Evolutionary conservation across 92 coral and sea anemone genomes (phyloP).

Genomic region (Desmophyllum pertusum): DNA sequence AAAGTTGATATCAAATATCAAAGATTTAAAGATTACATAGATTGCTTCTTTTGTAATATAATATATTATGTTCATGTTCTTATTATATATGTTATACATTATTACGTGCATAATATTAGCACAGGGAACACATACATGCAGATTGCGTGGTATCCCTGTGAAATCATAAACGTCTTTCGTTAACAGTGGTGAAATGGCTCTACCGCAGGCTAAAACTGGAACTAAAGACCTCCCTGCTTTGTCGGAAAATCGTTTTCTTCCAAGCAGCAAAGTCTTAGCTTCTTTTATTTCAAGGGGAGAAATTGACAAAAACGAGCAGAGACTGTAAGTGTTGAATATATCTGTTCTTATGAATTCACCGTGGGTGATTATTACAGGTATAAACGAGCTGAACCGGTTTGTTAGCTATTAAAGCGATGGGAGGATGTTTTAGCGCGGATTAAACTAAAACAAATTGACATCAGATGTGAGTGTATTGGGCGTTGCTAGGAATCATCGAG

Average conservation of each 20-base stretch:
- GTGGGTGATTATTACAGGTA: too few species aligned
- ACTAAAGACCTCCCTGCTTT: neutral
- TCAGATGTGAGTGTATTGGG: too few species aligned
- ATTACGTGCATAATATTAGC: neutral
- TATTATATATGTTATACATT: neutral
- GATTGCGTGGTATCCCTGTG: neutral
- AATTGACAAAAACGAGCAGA: too few species aligned
- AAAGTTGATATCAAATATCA: constrained; percentile 23
- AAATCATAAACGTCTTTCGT: neutral
- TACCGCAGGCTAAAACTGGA: neutral
- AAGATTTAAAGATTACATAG: neutral
- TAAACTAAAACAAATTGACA: too few species aligned
- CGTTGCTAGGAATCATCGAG: too few species aligned
- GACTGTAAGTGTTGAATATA: neutral
- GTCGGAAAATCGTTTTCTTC: neutral
- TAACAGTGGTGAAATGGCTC: neutral
- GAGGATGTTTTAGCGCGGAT: too few species aligned
- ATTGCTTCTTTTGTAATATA: neutral
- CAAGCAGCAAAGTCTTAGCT: neutral
- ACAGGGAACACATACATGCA: neutral
- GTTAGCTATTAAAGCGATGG: too few species aligned
- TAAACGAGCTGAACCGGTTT: too few species aligned
- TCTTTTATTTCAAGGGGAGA: neutral
- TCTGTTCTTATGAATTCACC: too few species aligned
- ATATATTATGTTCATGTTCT: neutral